These are phyloP conservation scores for Brachymystax lenok DNA, from an alignment of 2,797 vertebrate genomes.

Conservation along the genomic window DNA sequence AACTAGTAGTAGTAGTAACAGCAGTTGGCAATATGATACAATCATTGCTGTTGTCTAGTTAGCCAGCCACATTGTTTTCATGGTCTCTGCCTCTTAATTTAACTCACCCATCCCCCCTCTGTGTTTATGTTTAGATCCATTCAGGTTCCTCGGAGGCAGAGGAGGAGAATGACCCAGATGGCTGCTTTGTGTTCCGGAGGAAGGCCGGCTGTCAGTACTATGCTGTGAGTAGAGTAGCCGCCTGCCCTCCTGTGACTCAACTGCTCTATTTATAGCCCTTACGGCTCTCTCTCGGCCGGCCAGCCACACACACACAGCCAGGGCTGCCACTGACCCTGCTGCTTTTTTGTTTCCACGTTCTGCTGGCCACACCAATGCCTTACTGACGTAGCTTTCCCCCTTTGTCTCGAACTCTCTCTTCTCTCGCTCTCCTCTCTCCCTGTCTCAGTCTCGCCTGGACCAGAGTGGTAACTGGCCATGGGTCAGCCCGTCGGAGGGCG, in stretches of 20 bases:
- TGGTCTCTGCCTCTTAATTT: background rate
- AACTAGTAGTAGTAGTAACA: too few species aligned
- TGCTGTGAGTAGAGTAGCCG: constrained; percentile 83
- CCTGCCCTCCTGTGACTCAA: constrained; percentile 52
- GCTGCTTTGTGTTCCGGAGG: constrained; percentile 94
- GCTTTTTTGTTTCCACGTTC: constrained; percentile 15
- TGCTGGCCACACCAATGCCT: constrained; percentile 36
- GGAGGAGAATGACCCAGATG: constrained; percentile 98
- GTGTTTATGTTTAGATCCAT: constrained; percentile 78
- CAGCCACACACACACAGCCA: background rate
- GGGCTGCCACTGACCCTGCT: constrained; percentile 11
- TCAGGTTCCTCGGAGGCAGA: constrained; percentile 98
- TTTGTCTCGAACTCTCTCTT: background rate
- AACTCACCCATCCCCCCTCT: background rate
- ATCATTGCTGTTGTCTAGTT: background rate
- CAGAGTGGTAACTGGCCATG: constrained; percentile 92
- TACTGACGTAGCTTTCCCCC: constrained; percentile 7
- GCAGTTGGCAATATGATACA: too few species aligned
- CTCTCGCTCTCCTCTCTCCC: background rate
- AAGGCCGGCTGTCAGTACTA: constrained; percentile 98
- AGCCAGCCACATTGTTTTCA: background rate
- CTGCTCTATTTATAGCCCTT: constrained; percentile 57
- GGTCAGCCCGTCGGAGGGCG: constrained; percentile 89
- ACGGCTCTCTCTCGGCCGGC: constrained; percentile 7
- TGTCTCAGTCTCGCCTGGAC: constrained; percentile 83